phyloP scores from a whole-genome alignment of 2,888 invertebrate genomes.

The Lithodes maja region DNA sequence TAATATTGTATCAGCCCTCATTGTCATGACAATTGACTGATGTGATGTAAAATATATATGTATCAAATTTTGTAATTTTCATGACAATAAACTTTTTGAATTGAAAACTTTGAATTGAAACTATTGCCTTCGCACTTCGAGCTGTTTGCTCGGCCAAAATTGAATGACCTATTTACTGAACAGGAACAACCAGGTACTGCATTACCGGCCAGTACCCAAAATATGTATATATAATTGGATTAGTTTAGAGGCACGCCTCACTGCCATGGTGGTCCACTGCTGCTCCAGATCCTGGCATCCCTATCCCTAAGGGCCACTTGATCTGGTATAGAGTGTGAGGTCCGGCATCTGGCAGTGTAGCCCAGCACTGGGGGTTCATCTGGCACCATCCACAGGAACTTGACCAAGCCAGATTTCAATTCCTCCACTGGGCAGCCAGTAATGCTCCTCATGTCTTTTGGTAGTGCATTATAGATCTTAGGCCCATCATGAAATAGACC shows the following conservation, averaged over 20 bases:
- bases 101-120: too few species aligned
- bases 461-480: conserved; percentile 8
- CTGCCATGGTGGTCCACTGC: conserved; percentile 11
- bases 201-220: too few species aligned
- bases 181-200: too few species aligned
- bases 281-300: neutral
- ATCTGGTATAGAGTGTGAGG: neutral
- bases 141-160: too few species aligned
- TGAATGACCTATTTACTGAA: too few species aligned
- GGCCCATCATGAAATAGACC: neutral
- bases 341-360: neutral
- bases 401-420: neutral
- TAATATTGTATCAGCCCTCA: too few species aligned
- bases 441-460: neutral
- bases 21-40: too few species aligned
- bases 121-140: too few species aligned
- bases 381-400: neutral
- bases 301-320: neutral
- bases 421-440: neutral
- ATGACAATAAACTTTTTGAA: too few species aligned
- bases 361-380: conserved; percentile 20
- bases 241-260: neutral
- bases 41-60: too few species aligned
- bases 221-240: too few species aligned
- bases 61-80: too few species aligned